These are phyloP conservation scores for Limnephilus marmoratus DNA, from an alignment of 2,888 invertebrate species.

Conservation along the genomic window DNA sequence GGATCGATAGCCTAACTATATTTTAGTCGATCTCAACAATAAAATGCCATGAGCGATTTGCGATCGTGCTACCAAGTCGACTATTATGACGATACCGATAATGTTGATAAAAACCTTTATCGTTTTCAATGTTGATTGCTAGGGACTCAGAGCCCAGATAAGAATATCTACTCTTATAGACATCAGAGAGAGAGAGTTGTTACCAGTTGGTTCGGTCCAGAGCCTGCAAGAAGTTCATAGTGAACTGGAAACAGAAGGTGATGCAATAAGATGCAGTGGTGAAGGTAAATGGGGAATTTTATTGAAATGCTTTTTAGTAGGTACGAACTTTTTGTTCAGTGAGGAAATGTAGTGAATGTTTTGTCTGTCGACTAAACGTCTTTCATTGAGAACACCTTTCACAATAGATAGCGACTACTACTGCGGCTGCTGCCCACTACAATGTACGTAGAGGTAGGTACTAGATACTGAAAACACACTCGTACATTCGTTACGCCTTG, in stretches of 20 bases:
- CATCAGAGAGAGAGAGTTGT: no score
- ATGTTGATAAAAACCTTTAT: not conserved
- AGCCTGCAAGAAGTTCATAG: not conserved
- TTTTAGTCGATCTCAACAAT: not conserved
- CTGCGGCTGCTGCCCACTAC: not conserved
- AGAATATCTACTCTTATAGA: no score
- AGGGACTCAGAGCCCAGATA: no score
- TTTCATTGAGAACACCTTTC: constrained; percentile 23
- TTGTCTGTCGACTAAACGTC: not conserved
- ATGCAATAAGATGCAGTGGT: not conserved
- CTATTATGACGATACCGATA: not conserved
- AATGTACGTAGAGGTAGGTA: not conserved
- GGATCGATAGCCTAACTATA: no score
- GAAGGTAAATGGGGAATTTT: not conserved
- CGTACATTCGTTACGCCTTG: not conserved
- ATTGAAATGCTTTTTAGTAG: constrained; percentile 10
- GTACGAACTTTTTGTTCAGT: not conserved
- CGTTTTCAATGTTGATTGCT: not conserved
- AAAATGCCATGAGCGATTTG: not conserved
- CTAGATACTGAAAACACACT: not conserved
- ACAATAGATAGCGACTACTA: not conserved
- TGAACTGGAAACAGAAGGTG: not conserved
- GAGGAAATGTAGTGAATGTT: not conserved
- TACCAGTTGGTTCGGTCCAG: not conserved
- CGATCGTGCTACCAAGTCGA: not conserved